Base-by-base conservation (phyloP, 2,113 vertebrate genomes). In the Spheniscus mendiculus region DNA sequence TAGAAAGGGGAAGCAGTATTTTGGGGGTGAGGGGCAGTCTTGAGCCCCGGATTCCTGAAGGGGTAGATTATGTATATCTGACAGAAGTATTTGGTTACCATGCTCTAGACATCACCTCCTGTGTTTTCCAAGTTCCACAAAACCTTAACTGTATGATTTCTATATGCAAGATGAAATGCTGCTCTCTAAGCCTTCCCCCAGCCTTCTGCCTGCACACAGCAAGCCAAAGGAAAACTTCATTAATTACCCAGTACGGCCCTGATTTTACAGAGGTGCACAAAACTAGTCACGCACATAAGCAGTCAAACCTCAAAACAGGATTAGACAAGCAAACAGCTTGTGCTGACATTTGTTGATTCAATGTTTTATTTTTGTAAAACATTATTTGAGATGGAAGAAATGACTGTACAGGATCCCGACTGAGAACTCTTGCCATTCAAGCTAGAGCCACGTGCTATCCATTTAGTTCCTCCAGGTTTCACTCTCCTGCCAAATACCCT, bases 271-370 rank as follows among this genome's bases (percentile, higher is more conserved):
- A 81, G 49, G 38, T 82, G 56, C 49, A 90, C 53, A 84, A 38
- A 95, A 71, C 65, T 11, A 66, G 74, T 79, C 86, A 89, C 8
- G 10, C 55, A 90, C 44, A 30, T 14, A n/a, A 85, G 67, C 1
- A 3, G 21, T 10, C 77, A 92, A 67, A 94, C 36, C 84, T 86
- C 63, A 74, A 45, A 90, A 92, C 74, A 79, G 74, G 86, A 83
- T 63, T 67, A 94, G 73, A 84, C 69, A 86, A 89, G 89, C 79
- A 84, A 92, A 87, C 53, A 94, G 59, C 55, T 93, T 86, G 56
- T 77, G 82, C 74, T 94, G 90, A 91, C 72, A 77, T 85, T 45
- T 77, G 53, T 80, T 83, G 50, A 78, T 77, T 95, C 74, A 65
- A 4, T 80, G 65, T 85, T 95, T 74, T 87, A 67, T 82, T 92